phyloP scores from a whole-genome alignment of 2,888 invertebrate genomes.

The Belgica antarctica region DNA sequence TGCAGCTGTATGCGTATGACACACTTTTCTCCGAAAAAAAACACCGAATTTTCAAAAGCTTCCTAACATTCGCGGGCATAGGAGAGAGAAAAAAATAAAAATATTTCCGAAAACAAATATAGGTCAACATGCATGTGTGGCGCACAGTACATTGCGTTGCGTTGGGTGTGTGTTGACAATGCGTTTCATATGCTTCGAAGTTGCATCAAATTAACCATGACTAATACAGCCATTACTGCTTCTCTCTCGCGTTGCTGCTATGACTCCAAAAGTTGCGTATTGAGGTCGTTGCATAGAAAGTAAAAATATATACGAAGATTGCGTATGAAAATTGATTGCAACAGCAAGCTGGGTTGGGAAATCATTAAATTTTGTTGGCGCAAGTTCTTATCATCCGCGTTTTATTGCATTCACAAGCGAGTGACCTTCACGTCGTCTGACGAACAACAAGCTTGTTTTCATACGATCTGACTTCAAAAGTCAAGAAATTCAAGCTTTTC shows the following conservation, averaged over 20 bases:
- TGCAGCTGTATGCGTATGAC: conserved; percentile 43
- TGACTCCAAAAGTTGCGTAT: not conserved
- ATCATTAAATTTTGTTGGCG: no score
- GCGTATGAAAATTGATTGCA: not conserved
- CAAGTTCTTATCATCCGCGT: no score
- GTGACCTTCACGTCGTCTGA: no score
- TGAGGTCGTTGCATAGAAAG: conserved; percentile 43
- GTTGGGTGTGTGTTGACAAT: conserved; percentile 24
- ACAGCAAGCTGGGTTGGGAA: no score
- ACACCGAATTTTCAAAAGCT: conserved; percentile 23
- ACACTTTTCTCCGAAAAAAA: conserved; percentile 22
- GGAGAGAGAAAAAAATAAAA: conserved; percentile 21
- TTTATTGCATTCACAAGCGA: no score
- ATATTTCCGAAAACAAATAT: conserved; percentile 34
- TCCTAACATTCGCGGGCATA: conserved; percentile 28
- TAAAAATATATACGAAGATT: conserved; percentile 3
- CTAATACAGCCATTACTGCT: conserved; percentile 26
- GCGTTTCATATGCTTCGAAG: conserved; percentile 19
- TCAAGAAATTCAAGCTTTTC: no score
- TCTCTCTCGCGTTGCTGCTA: conserved; percentile 2
- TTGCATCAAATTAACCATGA: conserved; percentile 42
- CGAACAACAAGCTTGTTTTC: no score
- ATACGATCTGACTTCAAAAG: no score
- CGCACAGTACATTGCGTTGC: not conserved
- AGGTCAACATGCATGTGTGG: conserved; percentile 41